Conservation (phyloP, 2,888 invertebrate genomes). For the Troglohyphantes excavatus region DNA sequence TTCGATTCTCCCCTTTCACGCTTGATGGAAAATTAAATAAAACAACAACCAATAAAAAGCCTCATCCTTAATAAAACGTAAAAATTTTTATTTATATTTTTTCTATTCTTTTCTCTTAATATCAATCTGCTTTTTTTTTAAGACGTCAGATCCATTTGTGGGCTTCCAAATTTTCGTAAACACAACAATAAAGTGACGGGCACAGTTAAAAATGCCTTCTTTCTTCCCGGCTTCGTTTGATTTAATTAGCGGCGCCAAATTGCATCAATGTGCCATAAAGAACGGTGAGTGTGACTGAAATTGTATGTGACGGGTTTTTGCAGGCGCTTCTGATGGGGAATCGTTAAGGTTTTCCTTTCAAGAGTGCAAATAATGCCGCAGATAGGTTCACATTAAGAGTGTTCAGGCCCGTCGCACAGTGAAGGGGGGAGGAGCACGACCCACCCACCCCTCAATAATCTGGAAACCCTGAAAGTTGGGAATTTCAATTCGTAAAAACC, state of each 20-base stretch:
- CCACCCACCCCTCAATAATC: too few species aligned
- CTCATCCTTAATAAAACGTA: conserved; percentile 20
- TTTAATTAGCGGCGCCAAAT: conserved; percentile 55
- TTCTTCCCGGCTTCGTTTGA: not conserved
- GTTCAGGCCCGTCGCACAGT: too few species aligned
- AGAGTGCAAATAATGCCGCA: too few species aligned
- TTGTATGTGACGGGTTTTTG: conserved; percentile 28
- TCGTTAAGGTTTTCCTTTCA: not conserved
- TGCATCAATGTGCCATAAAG: conserved; percentile 39
- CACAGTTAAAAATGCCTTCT: conserved; percentile 30
- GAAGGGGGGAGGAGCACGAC: too few species aligned
- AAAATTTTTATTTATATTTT: not conserved
- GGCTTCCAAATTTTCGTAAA: conserved; percentile 17
- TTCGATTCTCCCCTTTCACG: conserved; percentile 59
- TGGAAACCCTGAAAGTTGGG: too few species aligned
- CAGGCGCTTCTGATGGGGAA: not conserved
- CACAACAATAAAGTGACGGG: conserved; percentile 47
- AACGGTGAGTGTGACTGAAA: conserved; percentile 11
- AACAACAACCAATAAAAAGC: conserved; percentile 26
- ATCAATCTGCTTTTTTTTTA: conserved; percentile 33
- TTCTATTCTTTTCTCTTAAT: conserved; percentile 4
- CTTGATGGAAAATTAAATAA: conserved; percentile 47
- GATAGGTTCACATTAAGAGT: too few species aligned
- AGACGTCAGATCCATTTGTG: conserved; percentile 42
- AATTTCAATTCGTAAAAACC: too few species aligned